A percentile compares a stretch with the other conserved stretches of the same genome.
Evolutionary conservation across 1,140 invertebrate genomes (phyloP).

Genomic region (Nasonia vitripennis): DNA sequence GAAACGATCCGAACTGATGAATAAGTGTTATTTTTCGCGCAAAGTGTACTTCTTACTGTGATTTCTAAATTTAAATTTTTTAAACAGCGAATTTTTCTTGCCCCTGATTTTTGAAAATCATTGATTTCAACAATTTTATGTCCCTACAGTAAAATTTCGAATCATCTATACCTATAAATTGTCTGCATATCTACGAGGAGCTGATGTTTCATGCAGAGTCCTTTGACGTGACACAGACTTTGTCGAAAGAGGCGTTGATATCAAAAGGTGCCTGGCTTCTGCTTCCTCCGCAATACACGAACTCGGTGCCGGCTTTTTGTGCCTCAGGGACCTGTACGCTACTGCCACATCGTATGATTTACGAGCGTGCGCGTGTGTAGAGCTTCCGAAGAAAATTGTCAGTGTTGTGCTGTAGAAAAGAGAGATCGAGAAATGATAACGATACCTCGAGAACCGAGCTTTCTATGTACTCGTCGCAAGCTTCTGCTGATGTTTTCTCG

Average conservation of each 20-base stretch:
- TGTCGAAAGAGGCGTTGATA: background rate
- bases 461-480: background rate
- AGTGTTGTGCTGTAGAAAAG: background rate
- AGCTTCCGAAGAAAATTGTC: conserved; percentile 5
- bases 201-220: background rate
- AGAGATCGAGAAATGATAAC: background rate
- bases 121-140: no score
- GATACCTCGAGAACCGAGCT: background rate
- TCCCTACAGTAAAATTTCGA: no score
- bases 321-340: background rate
- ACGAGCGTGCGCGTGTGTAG: background rate
- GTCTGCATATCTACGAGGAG: background rate
- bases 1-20: no score
- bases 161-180: no score
- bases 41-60: no score
- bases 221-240: background rate
- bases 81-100: no score
- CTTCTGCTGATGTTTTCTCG: background rate
- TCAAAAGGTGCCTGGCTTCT: conserved; percentile 9
- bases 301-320: background rate
- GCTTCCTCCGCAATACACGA: background rate
- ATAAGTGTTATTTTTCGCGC: no score
- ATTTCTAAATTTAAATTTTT: no score
- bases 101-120: no score
- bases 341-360: background rate